Base-by-base conservation (phyloP, 2,888 invertebrate species). In the Pseudeuparius sepicola region DNA sequence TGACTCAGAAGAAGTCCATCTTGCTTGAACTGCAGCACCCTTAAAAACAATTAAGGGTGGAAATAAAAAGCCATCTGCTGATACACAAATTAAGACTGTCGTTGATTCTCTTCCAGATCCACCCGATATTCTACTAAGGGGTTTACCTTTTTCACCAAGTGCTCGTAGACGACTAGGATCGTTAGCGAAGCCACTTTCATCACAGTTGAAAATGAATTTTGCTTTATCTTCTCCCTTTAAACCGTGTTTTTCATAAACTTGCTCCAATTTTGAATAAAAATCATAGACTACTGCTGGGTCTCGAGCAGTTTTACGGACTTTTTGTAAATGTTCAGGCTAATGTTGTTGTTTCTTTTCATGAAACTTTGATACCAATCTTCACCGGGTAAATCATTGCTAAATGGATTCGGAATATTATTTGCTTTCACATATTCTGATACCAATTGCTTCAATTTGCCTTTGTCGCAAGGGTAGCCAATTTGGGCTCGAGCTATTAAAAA, bases 111-210 rank as follows among this genome's bases (percentile, higher is more conserved):
- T 26, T 5, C 45, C 47, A 24, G 45, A 44, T 14, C 46, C 45
- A 24, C 44, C 45, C 24, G 36, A 37, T 11, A 43, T 30, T 24
- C 44, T 16, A 26, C 24, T 36, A 10, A 45, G 36, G 14, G 39
- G 29, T 20, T 40, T 39, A 20, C 49, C 49, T 34, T 43, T 48
- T 37, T 36, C 32, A 2, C 48, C 47, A 26, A 51, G 47, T 11
- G 42, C 51, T 29, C 36, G 31, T 14, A 49, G 36, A 15, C 42
- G 42, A 16, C 38, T 40, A 12, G 50, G 51, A 37, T 52, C 48
- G 23, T 33, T 40, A 32, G 27, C 23, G 40, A 48, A 52, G 3
- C 51, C 48, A 30, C 33, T 42, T 39, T 51, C 50, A 39, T 50
- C 50, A 10, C 42, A 36, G 33, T 47, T 50, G 34, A 35, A 46